Evolutionary conservation across 2,113 vertebrate species (phyloP).

Genomic region (Melanostigma gelatinosum): DNA sequence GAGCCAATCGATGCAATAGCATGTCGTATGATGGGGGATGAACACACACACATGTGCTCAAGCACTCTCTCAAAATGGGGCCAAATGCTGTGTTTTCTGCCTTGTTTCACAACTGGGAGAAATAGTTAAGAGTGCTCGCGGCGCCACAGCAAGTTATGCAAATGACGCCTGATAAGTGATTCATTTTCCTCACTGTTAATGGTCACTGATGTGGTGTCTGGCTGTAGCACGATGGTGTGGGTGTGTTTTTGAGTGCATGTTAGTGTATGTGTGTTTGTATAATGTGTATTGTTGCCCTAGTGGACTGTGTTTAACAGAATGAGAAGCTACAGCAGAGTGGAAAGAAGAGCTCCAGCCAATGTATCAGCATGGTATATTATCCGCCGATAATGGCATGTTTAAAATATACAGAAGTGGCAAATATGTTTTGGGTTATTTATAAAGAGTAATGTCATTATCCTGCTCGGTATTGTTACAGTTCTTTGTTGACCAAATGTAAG

Average conservation of each 20-base stretch:
- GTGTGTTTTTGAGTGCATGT: constrained; percentile 34
- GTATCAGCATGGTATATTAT: neutral
- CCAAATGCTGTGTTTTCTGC: constrained; percentile 13
- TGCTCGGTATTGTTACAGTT: neutral
- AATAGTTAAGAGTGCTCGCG: constrained; percentile 45
- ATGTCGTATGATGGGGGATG: constrained; percentile 20
- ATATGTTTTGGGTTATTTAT: neutral
- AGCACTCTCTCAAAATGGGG: constrained; percentile 3
- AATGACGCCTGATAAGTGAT: constrained; percentile 62
- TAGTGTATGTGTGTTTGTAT: constrained; percentile 20
- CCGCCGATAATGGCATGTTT: neutral
- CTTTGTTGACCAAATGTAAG: neutral
- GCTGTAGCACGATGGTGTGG: constrained; percentile 10
- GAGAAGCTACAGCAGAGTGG: neutral
- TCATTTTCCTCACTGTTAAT: constrained; percentile 54
- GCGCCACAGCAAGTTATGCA: constrained; percentile 57
- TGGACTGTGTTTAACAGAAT: constrained; percentile 19
- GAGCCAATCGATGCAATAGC: constrained; percentile 19
- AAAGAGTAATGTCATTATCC: neutral
- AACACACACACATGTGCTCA: neutral
- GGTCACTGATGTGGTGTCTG: constrained; percentile 34
- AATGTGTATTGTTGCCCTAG: neutral
- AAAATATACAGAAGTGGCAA: neutral
- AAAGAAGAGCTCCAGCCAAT: neutral
- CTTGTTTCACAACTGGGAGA: constrained; percentile 35